Evolutionary conservation across 2,113 vertebrate species (phyloP).

Genomic region (Oncorhynchus masou): DNA sequence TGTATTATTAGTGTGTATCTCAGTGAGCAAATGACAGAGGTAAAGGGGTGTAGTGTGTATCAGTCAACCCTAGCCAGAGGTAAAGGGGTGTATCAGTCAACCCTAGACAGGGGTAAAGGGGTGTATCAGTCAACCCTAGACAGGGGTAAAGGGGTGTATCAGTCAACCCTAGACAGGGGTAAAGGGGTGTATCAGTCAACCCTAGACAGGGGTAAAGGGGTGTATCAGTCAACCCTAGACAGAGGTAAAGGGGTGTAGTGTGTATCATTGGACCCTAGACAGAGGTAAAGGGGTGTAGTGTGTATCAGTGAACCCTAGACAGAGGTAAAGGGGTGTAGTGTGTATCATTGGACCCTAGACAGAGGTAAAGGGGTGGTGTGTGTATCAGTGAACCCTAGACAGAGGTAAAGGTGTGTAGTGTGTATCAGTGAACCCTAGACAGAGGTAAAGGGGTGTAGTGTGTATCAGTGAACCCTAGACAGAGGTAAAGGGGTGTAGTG

Average conservation of each 20-base stretch:
- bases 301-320: no score
- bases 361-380: constrained; percentile 54
- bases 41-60: constrained; percentile 34
- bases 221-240: constrained; percentile 48
- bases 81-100: constrained; percentile 26
- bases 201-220: no score
- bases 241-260: constrained; percentile 41
- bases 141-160: constrained; percentile 42
- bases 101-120: constrained; percentile 49
- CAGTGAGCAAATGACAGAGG: no score
- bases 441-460: constrained; percentile 41
- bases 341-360: constrained; percentile 47
- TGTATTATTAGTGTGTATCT: no score
- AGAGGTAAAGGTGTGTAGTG: constrained; percentile 43
- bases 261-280: no score
- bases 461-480: no score
- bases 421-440: constrained; percentile 4
- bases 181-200: no score
- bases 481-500: not conserved
- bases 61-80: constrained; percentile 49
- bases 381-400: constrained; percentile 5
- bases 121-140: constrained; percentile 5
- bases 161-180: no score
- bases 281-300: not conserved
- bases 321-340: constrained; percentile 10